phyloP scores from a whole-genome alignment of 2,797 vertebrate genomes.

The Pangasius krempfi region DNA sequence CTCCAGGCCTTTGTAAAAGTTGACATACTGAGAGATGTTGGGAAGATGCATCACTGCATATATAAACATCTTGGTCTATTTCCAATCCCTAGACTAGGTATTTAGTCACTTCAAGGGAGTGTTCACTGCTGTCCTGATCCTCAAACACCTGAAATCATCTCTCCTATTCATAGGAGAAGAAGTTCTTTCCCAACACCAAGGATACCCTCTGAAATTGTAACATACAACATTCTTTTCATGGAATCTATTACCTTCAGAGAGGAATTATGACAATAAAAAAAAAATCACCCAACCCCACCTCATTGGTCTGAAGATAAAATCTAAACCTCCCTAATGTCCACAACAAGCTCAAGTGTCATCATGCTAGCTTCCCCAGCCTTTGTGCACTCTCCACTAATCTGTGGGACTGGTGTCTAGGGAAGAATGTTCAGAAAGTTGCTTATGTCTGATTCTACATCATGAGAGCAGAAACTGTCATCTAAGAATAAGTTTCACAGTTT shows the following conservation, averaged over 20 bases:
- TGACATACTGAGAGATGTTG: background rate
- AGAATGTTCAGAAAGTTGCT: background rate
- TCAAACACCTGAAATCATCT: background rate
- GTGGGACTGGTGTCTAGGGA: background rate
- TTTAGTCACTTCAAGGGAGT: background rate
- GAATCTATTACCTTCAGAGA: background rate
- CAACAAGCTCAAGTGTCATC: background rate
- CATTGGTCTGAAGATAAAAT: background rate
- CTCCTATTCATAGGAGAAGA: background rate
- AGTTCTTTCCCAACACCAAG: background rate
- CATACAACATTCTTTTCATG: background rate
- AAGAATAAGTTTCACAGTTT: background rate
- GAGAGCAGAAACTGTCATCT: background rate
- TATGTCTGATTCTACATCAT: background rate
- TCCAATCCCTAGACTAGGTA: background rate
- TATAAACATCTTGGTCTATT: background rate
- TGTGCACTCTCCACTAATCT: background rate
- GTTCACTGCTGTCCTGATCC: background rate
- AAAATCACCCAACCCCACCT: background rate
- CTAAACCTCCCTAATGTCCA: conserved; percentile 3
- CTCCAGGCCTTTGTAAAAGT: background rate
- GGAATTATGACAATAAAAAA: background rate
- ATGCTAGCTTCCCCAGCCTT: background rate
- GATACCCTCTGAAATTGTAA: background rate
- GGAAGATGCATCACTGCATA: background rate